These are phyloP conservation scores for Brachyptera putata DNA, from an alignment of 2,888 invertebrate species.

Conservation along the genomic window DNA sequence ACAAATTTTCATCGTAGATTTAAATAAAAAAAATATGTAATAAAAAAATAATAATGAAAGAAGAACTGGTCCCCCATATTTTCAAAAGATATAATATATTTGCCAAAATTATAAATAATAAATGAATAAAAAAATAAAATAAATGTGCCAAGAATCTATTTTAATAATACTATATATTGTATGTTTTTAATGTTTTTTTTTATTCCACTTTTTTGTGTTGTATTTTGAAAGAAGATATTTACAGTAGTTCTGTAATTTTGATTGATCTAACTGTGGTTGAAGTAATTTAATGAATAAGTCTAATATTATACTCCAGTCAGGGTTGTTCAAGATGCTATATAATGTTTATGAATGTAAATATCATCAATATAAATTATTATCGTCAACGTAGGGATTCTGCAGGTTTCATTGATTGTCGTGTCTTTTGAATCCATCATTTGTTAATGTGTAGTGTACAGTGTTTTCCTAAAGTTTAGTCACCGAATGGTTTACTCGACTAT, in stretches of 20 bases:
- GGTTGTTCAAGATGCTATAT: not conserved
- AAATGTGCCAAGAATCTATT: constrained; percentile 12
- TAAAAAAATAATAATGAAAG: too few species aligned
- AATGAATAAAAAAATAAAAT: constrained; percentile 1
- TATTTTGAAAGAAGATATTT: not conserved
- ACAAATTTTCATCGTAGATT: not conserved
- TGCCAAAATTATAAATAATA: not conserved
- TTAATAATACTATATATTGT: constrained; percentile 6
- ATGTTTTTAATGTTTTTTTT: not conserved
- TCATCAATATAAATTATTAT: too few species aligned
- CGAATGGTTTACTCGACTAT: too few species aligned
- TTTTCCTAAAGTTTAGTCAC: too few species aligned
- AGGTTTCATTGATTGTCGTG: too few species aligned
- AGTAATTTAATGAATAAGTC: not conserved
- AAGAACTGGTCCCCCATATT: not conserved
- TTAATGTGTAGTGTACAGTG: too few species aligned
- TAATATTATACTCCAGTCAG: not conserved
- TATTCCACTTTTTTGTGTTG: not conserved
- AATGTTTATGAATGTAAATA: not conserved
- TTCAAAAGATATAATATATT: not conserved
- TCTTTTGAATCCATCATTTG: too few species aligned
- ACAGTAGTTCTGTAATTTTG: not conserved
- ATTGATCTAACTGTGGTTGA: not conserved
- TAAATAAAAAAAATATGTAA: not conserved
- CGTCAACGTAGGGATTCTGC: too few species aligned